Evolutionary conservation across 2,113 vertebrate species (phyloP), one percentile per base, ranked within the genome.

Genomic region (Heliornis fulica): DNA sequence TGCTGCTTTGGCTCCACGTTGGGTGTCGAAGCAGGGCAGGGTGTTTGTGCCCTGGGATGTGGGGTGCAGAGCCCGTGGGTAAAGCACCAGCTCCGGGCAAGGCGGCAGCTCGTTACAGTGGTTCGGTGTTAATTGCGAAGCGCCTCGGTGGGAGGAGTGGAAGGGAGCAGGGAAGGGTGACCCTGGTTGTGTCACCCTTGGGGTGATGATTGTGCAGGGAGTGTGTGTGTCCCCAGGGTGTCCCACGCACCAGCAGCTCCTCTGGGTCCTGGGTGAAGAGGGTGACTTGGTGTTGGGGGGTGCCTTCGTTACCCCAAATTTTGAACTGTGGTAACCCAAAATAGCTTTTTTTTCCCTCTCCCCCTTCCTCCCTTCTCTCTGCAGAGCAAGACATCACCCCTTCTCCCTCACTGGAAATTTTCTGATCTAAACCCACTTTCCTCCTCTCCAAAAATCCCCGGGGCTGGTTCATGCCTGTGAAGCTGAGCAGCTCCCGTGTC

Each of bases 181-280:
- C 9, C 9, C 10, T 20, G 23, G 23, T 11, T 3, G 40, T 23
- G 51, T 45, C 31, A 15, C 15, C 2, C 0, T 13, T 17, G 40
- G 17, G 3, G 20, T 4, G 22, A 8, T 7, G 0, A 28, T 1
- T 4, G 6, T 1, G 5, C 7, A 2, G 32, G 81, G 78, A 0
- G 76, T 0, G 2, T 1, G 7, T 48, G 20, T 22, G 46, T 46
- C 22, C 46, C 57, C 26, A 5, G 50, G 15, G 3, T 51, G 8
- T 51, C 36, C 79, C 5, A 2, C 0, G 0, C 18, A 2, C 75
- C 70, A 60, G 46, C 38, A n/a, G 25, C 69, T 84, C 68, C 63
- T 43, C 74, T 1, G 1, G 2, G 13, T 19, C 36, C 69, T 1
- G 3, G 32, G 41, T 7, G 32, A 15, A 51, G 32, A 6, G 60